Percentiles rank a stretch among this genome's conserved stretches.
These are phyloP conservation scores for Mesembrinibis cayennensis DNA, from an alignment of 2,113 vertebrate species.

Conservation along the genomic window DNA sequence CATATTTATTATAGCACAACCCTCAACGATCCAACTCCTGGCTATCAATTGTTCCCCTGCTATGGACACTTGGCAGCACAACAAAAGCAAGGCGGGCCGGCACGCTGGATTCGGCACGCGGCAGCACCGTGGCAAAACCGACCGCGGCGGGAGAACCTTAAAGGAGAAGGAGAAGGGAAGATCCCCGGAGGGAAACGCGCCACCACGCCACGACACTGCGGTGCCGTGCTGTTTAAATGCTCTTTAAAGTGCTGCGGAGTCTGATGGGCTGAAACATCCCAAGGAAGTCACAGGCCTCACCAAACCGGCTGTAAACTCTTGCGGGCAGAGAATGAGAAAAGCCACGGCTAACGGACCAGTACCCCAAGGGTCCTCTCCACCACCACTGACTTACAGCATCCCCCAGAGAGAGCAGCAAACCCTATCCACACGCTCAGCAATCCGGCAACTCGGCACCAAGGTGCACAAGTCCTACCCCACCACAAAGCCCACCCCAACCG, in stretches of 20 bases:
- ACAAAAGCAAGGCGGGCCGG: background rate
- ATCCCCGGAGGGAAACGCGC: rapidly evolving
- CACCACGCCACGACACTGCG: rapidly evolving
- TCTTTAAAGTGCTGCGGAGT: rapidly evolving
- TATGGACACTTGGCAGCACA: background rate
- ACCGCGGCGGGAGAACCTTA: background rate
- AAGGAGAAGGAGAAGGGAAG: background rate
- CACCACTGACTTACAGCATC: rapidly evolving
- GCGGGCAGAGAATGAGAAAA: background rate
- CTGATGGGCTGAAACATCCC: rapidly evolving
- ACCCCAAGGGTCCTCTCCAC: background rate
- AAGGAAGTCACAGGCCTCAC: rapidly evolving
- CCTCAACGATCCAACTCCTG: background rate
- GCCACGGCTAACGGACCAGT: rapidly evolving
- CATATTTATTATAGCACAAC: background rate
- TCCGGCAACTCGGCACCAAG: rapidly evolving
- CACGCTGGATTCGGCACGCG: background rate
- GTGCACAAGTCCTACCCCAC: no score
- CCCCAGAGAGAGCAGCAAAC: background rate
- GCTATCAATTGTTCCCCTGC: background rate
- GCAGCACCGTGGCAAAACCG: background rate
- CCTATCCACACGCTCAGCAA: rapidly evolving
- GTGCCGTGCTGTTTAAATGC: rapidly evolving
- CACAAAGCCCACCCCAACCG: rapidly evolving
- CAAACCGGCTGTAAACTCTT: rapidly evolving